Percentiles rank a stretch among this genome's conserved stretches.
Evolutionary conservation across 2,888 invertebrate species (phyloP).

Genomic region (Macaria notata): DNA sequence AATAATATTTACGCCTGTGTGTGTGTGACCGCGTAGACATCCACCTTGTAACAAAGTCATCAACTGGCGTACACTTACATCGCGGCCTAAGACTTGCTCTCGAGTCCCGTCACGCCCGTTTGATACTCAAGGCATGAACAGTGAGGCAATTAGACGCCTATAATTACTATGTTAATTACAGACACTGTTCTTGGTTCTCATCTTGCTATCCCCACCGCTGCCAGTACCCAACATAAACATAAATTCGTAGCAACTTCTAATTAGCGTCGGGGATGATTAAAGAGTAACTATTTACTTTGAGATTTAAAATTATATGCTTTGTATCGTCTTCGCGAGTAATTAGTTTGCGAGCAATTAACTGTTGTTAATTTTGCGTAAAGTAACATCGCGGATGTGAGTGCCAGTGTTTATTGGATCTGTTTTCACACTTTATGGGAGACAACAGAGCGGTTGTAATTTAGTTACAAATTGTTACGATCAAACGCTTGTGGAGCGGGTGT

Average conservation of each 20-base stretch:
- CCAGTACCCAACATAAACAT: conserved; percentile 73
- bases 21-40: background rate
- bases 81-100: conserved; percentile 37
- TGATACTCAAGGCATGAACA: conserved; percentile 75
- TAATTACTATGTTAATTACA: conserved; percentile 80
- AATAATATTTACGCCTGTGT: background rate
- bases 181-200: conserved; percentile 71
- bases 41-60: background rate
- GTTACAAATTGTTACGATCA: conserved; percentile 22
- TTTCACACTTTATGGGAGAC: conserved; percentile 19
- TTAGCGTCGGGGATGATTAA: conserved; percentile 62
- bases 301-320: conserved; percentile 26
- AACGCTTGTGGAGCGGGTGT: conserved; percentile 20
- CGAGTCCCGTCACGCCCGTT: conserved; percentile 65
- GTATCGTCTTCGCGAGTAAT: conserved; percentile 13
- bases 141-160: conserved; percentile 77
- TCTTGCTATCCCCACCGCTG: conserved; percentile 65
- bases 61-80: conserved; percentile 15
- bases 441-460: conserved; percentile 16
- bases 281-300: conserved; percentile 47
- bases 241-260: conserved; percentile 65
- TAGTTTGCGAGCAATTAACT: conserved; percentile 23
- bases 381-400: conserved; percentile 10
- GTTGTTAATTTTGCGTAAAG: conserved; percentile 16
- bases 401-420: conserved; percentile 18